Conservation (phyloP, 2,888 invertebrate genomes). For the Drosophila mettleri region DNA sequence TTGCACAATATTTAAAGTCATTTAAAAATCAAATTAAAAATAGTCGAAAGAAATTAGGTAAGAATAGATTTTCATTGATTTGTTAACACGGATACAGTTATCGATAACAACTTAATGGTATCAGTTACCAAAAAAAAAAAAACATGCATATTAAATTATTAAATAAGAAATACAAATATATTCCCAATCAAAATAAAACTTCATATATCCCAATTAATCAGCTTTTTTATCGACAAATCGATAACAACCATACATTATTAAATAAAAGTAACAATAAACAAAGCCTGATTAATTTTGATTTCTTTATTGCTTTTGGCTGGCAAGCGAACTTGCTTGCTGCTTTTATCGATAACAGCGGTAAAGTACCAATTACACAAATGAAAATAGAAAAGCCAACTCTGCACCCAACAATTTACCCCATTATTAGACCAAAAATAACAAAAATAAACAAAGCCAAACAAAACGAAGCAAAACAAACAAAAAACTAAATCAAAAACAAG, state of each 20-base stretch:
- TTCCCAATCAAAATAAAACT: neutral
- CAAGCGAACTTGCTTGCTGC: neutral
- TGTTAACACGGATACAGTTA: neutral
- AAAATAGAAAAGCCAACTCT: slow-evolving; percentile 39
- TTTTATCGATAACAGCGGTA: slow-evolving; percentile 46
- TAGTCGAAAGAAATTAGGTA: neutral
- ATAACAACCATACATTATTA: neutral
- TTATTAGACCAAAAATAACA: slow-evolving; percentile 21
- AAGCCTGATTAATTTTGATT: neutral
- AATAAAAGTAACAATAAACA: neutral
- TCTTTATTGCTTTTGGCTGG: neutral
- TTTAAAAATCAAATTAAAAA: too few relatives aligned
- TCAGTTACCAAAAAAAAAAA: too few relatives aligned
- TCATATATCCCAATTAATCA: neutral
- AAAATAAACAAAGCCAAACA: slow-evolving; percentile 1
- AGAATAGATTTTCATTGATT: neutral
- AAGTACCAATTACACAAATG: slow-evolving; percentile 74
- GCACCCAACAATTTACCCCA: slow-evolving; percentile 14
- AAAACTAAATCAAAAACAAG: slow-evolving; percentile 9
- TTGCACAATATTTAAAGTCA: neutral
- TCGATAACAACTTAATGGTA: neutral
- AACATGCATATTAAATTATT: neutral
- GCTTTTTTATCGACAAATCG: neutral
- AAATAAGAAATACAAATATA: too few relatives aligned
- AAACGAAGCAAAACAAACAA: neutral